phyloP scores from a whole-genome alignment of 2,113 vertebrate species.

The Brienomyrus brachyistius region DNA sequence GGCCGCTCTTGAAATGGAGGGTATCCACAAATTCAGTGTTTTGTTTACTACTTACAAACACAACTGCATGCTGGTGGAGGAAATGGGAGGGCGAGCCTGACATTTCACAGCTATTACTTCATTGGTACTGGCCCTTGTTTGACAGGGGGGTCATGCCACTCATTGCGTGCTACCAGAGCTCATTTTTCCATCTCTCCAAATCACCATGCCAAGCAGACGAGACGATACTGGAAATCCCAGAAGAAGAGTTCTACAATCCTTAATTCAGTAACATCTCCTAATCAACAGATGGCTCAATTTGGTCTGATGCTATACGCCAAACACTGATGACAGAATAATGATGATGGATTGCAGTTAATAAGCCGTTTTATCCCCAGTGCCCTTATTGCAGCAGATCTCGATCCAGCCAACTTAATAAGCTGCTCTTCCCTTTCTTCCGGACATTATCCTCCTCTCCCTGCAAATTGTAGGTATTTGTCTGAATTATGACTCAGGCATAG shows the following conservation, averaged over 20 bases:
- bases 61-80: neutral
- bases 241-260: neutral
- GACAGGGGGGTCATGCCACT: too few species aligned
- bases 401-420: neutral
- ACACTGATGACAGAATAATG: neutral
- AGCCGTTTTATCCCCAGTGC: neutral
- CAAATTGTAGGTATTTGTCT: conserved; percentile 24
- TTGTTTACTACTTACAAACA: neutral
- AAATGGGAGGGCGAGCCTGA: too few species aligned
- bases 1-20: neutral
- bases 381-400: neutral
- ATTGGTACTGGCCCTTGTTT: neutral
- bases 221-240: neutral
- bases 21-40: neutral
- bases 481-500: neutral
- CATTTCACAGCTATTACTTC: neutral
- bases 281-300: neutral
- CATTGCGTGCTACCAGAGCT: neutral
- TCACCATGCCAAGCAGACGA: neutral
- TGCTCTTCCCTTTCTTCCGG: neutral
- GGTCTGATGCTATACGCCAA: neutral
- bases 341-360: conserved; percentile 14
- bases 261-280: neutral
- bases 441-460: neutral
- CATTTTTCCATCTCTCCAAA: neutral